Evolutionary conservation across 2,113 vertebrate genomes (phyloP), one percentile per base, ranked within the genome.

Genomic region (Triplophysa tibetana): DNA sequence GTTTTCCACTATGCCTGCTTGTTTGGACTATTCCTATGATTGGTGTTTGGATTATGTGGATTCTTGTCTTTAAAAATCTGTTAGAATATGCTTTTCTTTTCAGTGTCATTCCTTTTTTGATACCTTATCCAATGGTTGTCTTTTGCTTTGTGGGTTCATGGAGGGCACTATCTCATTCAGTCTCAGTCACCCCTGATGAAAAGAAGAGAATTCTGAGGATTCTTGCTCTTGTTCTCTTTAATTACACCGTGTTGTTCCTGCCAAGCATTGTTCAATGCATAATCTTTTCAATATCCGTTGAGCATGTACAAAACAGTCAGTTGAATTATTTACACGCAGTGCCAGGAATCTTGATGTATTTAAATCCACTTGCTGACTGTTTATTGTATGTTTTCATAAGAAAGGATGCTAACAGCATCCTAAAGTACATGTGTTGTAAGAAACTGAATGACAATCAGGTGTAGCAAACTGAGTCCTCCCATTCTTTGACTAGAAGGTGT

Each of bases 361-460:
- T 84, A 64, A 81, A 60, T 41, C 75, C 82, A n/a, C 24, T 81
- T 17, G 43, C 66, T 21, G 82, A 81, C 54, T n/a, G 58, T 65
- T 66, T 84, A 12, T 62, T 81, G 50, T 84, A 78, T 43, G 54
- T 84, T 67, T 81, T 81, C 21, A 56, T 84, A 65, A 72, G 75
- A 21, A 81, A 54, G 14, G 65, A 81, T 68, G 33, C 52, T 24
- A 29, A 74, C 11, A 17, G n/a, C 14, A 61, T 67, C 1, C 23
- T 73, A 41, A 24, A 5, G n/a, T 24, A 6, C 48, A 48, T 63
- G 45, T 78, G 75, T 41, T 74, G 60, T 66, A 14, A 72, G 26
- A 58, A 54, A 21, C 41, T n/a, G 14, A 2, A 3, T 63, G 70
- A 58, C 38, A 54, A 52, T 64, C 23, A 73, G n/a, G 48, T 9